phyloP scores from a whole-genome alignment of 1,140 invertebrate species.

The Streblospio benedicti region DNA sequence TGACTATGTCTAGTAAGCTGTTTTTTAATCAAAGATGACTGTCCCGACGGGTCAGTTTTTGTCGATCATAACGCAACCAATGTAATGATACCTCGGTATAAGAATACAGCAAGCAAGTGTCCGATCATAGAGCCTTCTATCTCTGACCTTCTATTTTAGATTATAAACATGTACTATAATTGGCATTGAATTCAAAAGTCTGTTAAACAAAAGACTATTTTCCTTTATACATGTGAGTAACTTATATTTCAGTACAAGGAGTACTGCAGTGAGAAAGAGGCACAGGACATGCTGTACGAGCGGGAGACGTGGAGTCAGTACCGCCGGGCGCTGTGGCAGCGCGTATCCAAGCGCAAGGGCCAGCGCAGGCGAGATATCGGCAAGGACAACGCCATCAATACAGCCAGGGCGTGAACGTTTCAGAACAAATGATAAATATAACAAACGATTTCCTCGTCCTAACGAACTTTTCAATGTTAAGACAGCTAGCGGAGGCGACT shows the following conservation, averaged over 20 bases:
- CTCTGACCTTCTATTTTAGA: background rate
- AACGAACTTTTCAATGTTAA: no score
- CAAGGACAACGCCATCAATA: no score
- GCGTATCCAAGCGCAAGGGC: no score
- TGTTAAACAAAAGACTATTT: background rate
- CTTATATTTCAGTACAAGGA: slow-evolving; percentile 35
- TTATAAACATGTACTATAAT: background rate
- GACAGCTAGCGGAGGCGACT: no score
- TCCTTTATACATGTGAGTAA: background rate
- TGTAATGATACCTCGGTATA: background rate
- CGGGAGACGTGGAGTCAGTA: slow-evolving; percentile 40
- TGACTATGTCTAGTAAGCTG: background rate
- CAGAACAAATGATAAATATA: no score
- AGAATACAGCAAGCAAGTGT: background rate
- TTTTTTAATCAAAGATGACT: background rate
- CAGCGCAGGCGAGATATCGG: no score
- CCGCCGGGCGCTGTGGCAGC: slow-evolving; percentile 24
- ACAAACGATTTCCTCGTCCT: no score
- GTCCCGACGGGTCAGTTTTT: background rate
- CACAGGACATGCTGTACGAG: slow-evolving; percentile 29
- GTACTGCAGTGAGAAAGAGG: slow-evolving; percentile 33
- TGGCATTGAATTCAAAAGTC: background rate
- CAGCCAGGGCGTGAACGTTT: no score
- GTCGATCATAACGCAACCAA: background rate
- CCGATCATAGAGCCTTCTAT: background rate